A percentile compares a stretch with the other conserved stretches of the same genome.
Evolutionary conservation across 2,113 vertebrate species (phyloP).

Genomic region (Progne subis): DNA sequence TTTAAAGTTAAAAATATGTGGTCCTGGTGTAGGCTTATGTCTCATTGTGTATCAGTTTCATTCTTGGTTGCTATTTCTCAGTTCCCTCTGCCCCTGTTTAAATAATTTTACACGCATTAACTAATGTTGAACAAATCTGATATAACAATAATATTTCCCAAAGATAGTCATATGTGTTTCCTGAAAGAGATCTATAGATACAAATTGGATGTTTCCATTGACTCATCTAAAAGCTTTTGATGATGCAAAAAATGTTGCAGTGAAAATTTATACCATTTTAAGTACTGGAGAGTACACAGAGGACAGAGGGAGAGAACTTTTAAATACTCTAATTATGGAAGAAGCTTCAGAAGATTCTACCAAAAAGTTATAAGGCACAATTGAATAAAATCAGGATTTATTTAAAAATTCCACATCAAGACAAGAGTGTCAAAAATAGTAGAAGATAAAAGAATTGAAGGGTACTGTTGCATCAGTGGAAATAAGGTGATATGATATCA

Average conservation of each 20-base stretch:
- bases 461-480: background rate
- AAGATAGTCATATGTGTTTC: background rate
- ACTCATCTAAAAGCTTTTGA: background rate
- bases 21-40: background rate
- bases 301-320: background rate
- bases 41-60: background rate
- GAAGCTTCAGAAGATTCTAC: background rate
- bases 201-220: background rate
- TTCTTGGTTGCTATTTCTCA: background rate
- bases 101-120: background rate
- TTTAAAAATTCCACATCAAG: background rate
- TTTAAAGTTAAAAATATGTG: background rate
- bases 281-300: background rate
- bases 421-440: background rate
- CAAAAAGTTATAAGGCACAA: background rate
- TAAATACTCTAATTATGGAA: background rate
- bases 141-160: background rate
- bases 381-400: background rate
- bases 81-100: background rate
- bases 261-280: background rate
- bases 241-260: background rate
- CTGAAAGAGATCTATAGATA: background rate
- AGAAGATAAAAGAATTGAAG: background rate
- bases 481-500: background rate
- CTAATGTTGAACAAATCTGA: background rate